Evolutionary conservation across 2,113 vertebrate species (phyloP).

Genomic region (Charadrius vociferus): DNA sequence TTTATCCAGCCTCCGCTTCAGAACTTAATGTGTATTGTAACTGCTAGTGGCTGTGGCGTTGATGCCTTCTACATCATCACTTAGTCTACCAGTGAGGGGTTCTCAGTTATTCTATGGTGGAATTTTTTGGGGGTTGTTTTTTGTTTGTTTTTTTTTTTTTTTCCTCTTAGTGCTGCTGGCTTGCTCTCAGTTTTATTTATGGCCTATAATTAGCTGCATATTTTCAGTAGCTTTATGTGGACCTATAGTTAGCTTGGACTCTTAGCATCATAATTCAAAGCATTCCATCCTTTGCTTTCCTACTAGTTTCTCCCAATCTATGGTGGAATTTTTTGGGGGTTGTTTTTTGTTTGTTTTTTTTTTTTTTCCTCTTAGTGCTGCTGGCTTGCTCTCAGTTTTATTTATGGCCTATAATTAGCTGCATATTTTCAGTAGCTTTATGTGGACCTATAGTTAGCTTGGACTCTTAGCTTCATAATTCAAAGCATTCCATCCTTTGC

Average conservation of each 20-base stretch:
- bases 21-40: not conserved
- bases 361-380: not conserved
- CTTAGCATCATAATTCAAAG: too few species aligned
- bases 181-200: not conserved
- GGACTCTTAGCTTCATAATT: not conserved
- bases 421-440: not conserved
- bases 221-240: not conserved
- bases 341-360: not conserved
- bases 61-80: not conserved
- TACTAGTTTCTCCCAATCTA: too few species aligned
- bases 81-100: not conserved
- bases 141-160: too few species aligned
- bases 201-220: not conserved
- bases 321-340: accelerated
- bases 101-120: not conserved
- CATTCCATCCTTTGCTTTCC: too few species aligned
- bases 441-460: not conserved
- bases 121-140: accelerated
- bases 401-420: not conserved
- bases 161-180: not conserved
- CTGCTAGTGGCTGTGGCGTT: not conserved
- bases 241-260: not conserved
- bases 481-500: not conserved
- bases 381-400: not conserved
- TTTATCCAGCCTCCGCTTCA: not conserved